Evolutionary conservation across 2,888 invertebrate species (phyloP).

Genomic region (Machimus atricapillus): DNA sequence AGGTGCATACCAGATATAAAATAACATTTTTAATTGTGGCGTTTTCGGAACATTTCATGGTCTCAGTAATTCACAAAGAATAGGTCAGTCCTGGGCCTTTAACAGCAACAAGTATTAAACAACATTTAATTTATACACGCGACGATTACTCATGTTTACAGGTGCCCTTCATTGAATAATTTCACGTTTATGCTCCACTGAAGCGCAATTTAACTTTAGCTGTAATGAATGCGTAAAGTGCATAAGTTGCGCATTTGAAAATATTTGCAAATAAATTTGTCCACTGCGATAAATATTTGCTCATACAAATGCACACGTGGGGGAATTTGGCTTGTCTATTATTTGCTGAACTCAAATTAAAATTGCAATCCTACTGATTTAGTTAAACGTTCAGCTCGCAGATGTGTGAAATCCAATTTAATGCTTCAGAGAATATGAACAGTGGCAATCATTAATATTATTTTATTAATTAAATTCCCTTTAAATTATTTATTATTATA

Average conservation of each 20-base stretch:
- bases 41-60: too few relatives aligned
- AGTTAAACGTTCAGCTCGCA: neutral
- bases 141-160: neutral
- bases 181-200: neutral
- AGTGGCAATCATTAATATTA: neutral
- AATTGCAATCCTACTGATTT: neutral
- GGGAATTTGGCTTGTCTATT: neutral
- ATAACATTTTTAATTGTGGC: too few relatives aligned
- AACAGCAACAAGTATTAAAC: neutral
- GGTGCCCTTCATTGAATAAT: neutral
- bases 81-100: neutral
- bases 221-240: neutral
- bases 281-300: neutral
- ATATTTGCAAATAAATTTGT: neutral
- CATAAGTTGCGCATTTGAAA: neutral
- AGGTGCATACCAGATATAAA: too few relatives aligned
- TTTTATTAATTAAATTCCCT: too few relatives aligned
- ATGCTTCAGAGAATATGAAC: neutral
- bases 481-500: too few relatives aligned
- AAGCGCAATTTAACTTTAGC: neutral
- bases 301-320: neutral
- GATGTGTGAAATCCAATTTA: neutral
- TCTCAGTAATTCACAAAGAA: too few relatives aligned
- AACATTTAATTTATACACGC: neutral
- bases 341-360: neutral